phyloP scores from a whole-genome alignment of 2,888 invertebrate genomes.

The Cerceris rybyensis region DNA sequence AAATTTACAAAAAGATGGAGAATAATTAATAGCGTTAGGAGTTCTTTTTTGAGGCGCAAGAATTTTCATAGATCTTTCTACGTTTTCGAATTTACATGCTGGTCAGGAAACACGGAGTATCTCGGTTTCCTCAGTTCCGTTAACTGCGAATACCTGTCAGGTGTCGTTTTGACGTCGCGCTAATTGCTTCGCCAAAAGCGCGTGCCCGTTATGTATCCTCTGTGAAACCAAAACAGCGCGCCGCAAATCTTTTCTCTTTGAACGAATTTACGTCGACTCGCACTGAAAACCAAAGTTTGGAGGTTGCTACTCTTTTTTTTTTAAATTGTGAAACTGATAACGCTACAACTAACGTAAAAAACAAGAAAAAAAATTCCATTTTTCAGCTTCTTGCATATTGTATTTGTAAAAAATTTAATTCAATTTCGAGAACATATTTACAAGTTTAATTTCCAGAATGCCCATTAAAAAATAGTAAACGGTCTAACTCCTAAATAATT shows the following conservation, averaged over 20 bases:
- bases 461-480: too few species aligned
- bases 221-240: constrained; percentile 34
- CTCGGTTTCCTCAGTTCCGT: constrained; percentile 61
- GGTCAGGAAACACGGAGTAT: constrained; percentile 45
- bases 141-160: constrained; percentile 61
- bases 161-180: constrained; percentile 65
- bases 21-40: not conserved
- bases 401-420: too few species aligned
- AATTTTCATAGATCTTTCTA: constrained; percentile 18
- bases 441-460: too few species aligned
- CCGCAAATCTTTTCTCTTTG: constrained; percentile 6
- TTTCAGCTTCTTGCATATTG: too few species aligned
- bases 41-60: not conserved
- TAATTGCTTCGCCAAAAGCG: constrained; percentile 63
- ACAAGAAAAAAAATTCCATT: too few species aligned
- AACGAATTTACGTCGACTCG: constrained; percentile 28
- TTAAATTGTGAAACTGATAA: too few species aligned
- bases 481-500: too few species aligned
- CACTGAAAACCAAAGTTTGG: constrained; percentile 23
- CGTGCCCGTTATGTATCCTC: constrained; percentile 53
- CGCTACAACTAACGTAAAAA: too few species aligned
- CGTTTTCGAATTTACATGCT: constrained; percentile 51
- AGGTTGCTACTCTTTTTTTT: too few species aligned
- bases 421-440: too few species aligned
- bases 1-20: not conserved